Percentiles rank a stretch among this genome's conserved stretches.
Conservation (phyloP, 2,888 invertebrate genomes). For the Galerucella nymphaeae region DNA sequence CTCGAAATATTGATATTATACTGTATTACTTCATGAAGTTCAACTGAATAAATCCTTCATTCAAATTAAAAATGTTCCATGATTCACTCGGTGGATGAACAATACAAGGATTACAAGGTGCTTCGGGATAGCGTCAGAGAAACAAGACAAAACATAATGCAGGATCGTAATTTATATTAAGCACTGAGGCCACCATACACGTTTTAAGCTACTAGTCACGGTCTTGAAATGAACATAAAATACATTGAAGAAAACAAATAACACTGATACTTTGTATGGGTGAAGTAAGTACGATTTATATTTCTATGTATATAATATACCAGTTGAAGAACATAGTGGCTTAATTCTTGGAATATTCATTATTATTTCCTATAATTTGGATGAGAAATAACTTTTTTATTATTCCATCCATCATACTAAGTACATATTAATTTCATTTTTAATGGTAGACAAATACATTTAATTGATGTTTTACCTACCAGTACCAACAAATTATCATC, state of each 20-base stretch:
- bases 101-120: conserved; percentile 26
- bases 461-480: too few species aligned
- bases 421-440: too few species aligned
- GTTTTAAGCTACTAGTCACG: conserved; percentile 19
- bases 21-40: background rate
- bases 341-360: background rate
- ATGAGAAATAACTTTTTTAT: too few species aligned
- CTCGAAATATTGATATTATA: background rate
- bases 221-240: conserved; percentile 12
- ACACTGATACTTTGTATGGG: conserved; percentile 1
- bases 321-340: background rate
- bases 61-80: conserved; percentile 10
- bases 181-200: conserved; percentile 20
- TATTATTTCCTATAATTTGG: too few species aligned
- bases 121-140: conserved; percentile 29
- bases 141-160: conserved; percentile 27
- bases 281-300: background rate
- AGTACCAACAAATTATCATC: too few species aligned
- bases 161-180: conserved; percentile 28
- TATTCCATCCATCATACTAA: too few species aligned
- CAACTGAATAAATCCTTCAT: background rate
- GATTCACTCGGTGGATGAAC: background rate
- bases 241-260: conserved; percentile 13
- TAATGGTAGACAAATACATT: too few species aligned
- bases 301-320: background rate